Percentiles rank a stretch among this genome's conserved stretches.
phyloP scores from a whole-genome alignment of 2,888 invertebrate species.

The Synergus itoensis region DNA sequence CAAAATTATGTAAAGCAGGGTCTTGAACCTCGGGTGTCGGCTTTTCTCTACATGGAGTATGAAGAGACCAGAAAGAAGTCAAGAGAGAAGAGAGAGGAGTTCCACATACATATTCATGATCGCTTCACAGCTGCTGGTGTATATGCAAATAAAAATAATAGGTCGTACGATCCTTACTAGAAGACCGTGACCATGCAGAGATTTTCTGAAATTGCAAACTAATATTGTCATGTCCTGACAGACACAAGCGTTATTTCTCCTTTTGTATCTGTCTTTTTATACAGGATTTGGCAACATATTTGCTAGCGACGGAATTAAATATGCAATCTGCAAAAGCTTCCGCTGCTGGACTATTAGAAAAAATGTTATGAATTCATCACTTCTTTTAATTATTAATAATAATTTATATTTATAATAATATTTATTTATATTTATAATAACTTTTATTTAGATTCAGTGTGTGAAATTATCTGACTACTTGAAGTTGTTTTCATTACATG shows the following conservation, averaged over 20 bases:
- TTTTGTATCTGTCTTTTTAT: background rate
- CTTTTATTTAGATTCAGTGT: no score
- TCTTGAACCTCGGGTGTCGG: background rate
- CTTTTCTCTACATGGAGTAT: background rate
- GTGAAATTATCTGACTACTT: no score
- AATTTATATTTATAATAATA: no score
- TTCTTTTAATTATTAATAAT: no score
- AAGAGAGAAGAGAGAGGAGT: slow-evolving; percentile 19
- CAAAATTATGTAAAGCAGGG: slow-evolving; percentile 22
- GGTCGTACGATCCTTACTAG: background rate
- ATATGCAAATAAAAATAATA: slow-evolving; percentile 27
- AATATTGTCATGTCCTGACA: background rate
- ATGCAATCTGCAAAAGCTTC: no score
- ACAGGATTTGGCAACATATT: no score
- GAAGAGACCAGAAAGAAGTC: slow-evolving; percentile 23
- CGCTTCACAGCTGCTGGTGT: slow-evolving; percentile 8
- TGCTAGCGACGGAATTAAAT: no score
- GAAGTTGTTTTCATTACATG: no score
- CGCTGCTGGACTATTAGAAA: no score
- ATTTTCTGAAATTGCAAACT: slow-evolving; percentile 7
- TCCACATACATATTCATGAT: slow-evolving; percentile 21
- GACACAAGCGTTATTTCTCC: background rate
- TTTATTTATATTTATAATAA: no score
- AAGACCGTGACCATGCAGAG: background rate
- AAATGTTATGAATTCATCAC: no score